These are phyloP conservation scores for Salvelinus namaycush DNA, from an alignment of 2,113 vertebrate genomes.

Conservation along the genomic window DNA sequence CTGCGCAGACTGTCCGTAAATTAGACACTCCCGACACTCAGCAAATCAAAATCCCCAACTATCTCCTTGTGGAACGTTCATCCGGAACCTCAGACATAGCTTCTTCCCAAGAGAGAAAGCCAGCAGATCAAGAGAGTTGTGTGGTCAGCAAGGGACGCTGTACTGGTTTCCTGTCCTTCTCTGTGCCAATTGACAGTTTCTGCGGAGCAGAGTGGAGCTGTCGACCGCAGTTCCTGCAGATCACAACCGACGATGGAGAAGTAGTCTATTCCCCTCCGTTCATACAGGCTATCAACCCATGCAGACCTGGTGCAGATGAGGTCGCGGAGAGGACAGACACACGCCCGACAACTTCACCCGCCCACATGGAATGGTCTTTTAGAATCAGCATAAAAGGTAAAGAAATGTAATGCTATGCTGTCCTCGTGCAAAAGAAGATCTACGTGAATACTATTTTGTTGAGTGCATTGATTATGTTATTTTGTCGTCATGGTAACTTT, in stretches of 20 bases:
- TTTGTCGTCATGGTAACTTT: background rate
- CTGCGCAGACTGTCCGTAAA: too few species aligned
- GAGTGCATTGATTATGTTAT: too few species aligned
- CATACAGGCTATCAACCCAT: background rate
- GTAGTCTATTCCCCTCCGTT: background rate
- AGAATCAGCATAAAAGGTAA: background rate
- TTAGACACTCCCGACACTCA: background rate
- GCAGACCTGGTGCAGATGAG: background rate
- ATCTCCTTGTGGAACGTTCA: background rate
- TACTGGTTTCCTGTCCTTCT: background rate
- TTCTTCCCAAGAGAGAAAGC: background rate
- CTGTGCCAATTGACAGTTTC: background rate
- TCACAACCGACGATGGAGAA: background rate
- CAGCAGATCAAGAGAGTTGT: background rate
- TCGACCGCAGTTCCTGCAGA: constrained; percentile 1
- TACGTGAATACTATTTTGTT: too few species aligned
- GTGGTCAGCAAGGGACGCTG: background rate
- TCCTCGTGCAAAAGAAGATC: too few species aligned
- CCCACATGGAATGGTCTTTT: background rate
- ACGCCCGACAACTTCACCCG: background rate
- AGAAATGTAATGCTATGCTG: too few species aligned
- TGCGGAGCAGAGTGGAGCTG: background rate
- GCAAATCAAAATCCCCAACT: constrained; percentile 7
- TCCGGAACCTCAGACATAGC: background rate
- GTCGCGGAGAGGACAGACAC: background rate